Conservation (phyloP, 2,888 invertebrate genomes). For the Pterobdella sp. region DNA sequence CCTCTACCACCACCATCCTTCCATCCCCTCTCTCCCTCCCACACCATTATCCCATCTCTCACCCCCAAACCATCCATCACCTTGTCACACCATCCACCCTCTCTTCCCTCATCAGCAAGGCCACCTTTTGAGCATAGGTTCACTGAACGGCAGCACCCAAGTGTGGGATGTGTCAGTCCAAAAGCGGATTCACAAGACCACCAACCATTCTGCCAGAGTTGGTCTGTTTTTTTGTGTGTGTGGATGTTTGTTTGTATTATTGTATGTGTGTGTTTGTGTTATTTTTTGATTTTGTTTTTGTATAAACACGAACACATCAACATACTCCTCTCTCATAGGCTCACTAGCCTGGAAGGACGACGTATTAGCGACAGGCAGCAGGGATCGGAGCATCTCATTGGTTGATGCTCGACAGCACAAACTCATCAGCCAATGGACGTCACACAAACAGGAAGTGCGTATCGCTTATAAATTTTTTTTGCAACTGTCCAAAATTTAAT, state of each 20-base stretch:
- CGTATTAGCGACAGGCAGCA: constrained; percentile 83
- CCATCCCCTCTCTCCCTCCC: too few species aligned
- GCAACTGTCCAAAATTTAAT: background rate
- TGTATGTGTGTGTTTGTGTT: background rate
- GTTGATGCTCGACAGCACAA: constrained; percentile 85
- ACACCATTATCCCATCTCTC: too few species aligned
- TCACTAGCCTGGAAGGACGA: constrained; percentile 97
- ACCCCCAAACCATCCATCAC: too few species aligned
- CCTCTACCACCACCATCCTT: too few species aligned
- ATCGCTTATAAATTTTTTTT: constrained; percentile 1
- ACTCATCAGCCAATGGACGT: constrained; percentile 61
- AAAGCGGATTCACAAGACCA: constrained; percentile 80
- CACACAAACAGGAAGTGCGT: constrained; percentile 82
- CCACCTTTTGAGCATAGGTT: constrained; percentile 91
- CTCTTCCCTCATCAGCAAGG: too few species aligned
- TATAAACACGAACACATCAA: background rate
- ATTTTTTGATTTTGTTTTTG: background rate
- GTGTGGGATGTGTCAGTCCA: constrained; percentile 94
- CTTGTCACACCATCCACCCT: too few species aligned
- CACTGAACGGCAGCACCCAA: constrained; percentile 87
- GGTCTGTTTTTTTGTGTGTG: constrained; percentile 41
- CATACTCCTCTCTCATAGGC: constrained; percentile 53
- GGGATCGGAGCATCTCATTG: constrained; percentile 86
- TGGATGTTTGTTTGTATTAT: background rate
- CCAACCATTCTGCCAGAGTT: constrained; percentile 75